Conservation (phyloP, 92 coral and sea anemone species). For the Palythoa heliodiscus region DNA sequence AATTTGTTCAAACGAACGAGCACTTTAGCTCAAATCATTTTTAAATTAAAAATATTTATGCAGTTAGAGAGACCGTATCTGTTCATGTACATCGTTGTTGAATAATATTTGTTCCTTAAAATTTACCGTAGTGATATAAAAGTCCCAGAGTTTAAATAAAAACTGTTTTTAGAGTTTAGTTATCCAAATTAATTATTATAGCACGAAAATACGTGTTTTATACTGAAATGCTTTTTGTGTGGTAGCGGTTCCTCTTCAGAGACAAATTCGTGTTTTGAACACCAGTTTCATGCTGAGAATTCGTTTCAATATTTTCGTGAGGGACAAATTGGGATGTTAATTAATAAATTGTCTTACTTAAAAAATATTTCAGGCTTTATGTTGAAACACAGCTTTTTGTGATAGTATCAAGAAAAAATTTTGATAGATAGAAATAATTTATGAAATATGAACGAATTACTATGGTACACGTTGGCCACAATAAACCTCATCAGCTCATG, state of each 20-base stretch:
- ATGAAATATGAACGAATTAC: not conserved
- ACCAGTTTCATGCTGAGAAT: not conserved
- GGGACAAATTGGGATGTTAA: not conserved
- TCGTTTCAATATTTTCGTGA: not conserved
- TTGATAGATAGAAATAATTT: not conserved
- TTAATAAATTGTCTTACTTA: not conserved
- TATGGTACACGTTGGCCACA: not conserved
- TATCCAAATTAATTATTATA: not conserved
- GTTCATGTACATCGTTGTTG: not conserved
- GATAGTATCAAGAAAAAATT: not conserved
- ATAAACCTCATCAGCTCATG: not conserved
- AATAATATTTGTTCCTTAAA: not conserved
- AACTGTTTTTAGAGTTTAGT: not conserved
- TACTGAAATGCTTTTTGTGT: not conserved
- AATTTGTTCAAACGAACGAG: not conserved
- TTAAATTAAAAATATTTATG: not conserved
- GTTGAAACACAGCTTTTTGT: not conserved
- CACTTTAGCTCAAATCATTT: not conserved
- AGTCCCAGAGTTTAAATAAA: no score
- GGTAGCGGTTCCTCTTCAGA: not conserved
- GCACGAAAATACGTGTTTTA: not conserved
- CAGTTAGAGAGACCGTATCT: not conserved
- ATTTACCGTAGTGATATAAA: not conserved
- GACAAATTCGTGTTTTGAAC: not conserved
- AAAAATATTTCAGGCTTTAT: not conserved